Base-by-base conservation (phyloP, 1,140 invertebrate species). In the Polyergus mexicanus region DNA sequence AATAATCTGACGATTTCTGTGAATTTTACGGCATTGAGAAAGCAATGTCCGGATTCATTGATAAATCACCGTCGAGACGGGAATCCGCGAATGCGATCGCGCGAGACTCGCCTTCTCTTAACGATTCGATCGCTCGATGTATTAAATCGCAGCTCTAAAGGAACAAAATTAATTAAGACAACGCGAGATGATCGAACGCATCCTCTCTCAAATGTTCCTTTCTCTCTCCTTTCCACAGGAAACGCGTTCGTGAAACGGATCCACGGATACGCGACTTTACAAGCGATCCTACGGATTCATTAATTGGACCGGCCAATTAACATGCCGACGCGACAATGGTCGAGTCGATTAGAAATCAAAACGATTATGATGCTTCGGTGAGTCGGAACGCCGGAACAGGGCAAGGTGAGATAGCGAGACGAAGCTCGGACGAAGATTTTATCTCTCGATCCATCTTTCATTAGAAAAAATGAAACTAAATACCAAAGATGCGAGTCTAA, bases 391-490 rank as follows among this genome's bases (percentile, higher is more conserved):
- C 88, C 86, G 81, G 63, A 80, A 85, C 75, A 75, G n/a, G 66
- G 77, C 51, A 8, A 62, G 83, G 65, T 44, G 32, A 38, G 84
- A 88, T 86, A 75, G 80, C 86, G 69, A 60, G 75, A 60, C 63
- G 56, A 71, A 25, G 62, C 78, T 51, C 60, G 77, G 77, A 25
- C 78, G 76, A 51, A 92, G 92, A 94, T 94, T 76, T 85, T 92
- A 94, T 94, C 93, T 89, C 76, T 75, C 88, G 77, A 72, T 88
- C 88, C 90, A 94, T 94, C 92, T 94, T 94, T 93, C 91, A 92
- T 93, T 92, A 93, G 92, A 93, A 93, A 51, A 94, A 93, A 93
- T 90, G 91, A 94, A 93, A 94, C 94, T 94, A 94, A 95, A 94
- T 93, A 93, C 84, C 89, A 87, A 91, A 92, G 89, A 90, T 85